Base-by-base conservation (phyloP, 2,797 vertebrate genomes). In the Melanotaenia boesemani region DNA sequence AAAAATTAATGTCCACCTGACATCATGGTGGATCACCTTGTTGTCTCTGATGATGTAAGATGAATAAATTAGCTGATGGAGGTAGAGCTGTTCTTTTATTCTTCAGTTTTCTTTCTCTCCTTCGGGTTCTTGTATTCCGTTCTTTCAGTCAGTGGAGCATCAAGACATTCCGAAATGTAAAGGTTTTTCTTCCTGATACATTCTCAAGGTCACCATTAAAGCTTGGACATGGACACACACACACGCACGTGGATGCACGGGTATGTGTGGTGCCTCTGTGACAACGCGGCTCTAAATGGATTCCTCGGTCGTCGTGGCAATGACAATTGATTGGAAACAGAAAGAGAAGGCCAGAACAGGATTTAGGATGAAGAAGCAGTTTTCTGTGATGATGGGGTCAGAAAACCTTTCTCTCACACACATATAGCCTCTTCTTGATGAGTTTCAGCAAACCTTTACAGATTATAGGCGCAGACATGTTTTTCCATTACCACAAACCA, bases 291-390 rank as follows among this genome's bases (percentile, higher is more conserved):
- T 84, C 83, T 87, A 89, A 91, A 85, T 86, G 77, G 78, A 86
- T 89, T 66, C 65, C 70, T 80, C 0, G 67, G 77, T 70, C 0
- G 54, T 67, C 16, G 2, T 26, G 1, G 75, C 39, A 56, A 78
- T 68, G 82, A 82, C 76, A 86, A 89, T 87, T 86, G 86, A 91
- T 89, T 81, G 74, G 76, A 15, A n/a, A 74, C 79, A 32, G 74
- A 59, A 58, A 74, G 69, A 60, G 48, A 67, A 39, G 72, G 28
- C 22, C 28, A 26, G 41, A 37, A 52, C 73, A 54, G 68, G 2
- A 63, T 65, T 67, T 70, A 76, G 78, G 82, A 75, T 77, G 71
- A 72, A 84, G 72, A 72, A 70, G 74, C 66, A 7, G 34, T 36
- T 36, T 6, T 11, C 39, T 81, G 81, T 46, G 72, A 85, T 73